Conservation (phyloP, 1,140 invertebrate genomes). For the Drosophila littoralis region DNA sequence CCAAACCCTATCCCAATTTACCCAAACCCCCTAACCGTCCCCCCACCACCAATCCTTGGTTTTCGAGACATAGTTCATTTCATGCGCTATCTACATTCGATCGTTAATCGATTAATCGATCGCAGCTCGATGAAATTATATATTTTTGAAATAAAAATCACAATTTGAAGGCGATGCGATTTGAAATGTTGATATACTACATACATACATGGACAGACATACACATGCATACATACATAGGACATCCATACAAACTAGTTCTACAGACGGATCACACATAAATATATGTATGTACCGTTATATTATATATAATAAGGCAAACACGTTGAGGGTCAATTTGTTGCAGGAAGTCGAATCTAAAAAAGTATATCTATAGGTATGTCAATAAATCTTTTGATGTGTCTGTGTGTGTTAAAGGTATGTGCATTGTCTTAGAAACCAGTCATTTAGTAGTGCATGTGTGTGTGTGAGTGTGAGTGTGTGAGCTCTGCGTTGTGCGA, state of each 20-base stretch:
- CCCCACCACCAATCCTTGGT: not conserved
- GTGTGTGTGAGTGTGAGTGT: constrained; percentile 20
- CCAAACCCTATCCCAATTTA: constrained; percentile 1
- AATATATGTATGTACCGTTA: constrained; percentile 39
- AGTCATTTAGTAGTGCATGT: constrained; percentile 54
- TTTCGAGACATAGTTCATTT: constrained; percentile 23
- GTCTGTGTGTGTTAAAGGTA: constrained; percentile 27
- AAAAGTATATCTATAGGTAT: not conserved
- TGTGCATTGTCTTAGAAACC: constrained; percentile 73
- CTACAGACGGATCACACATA: constrained; percentile 43
- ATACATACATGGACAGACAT: not conserved
- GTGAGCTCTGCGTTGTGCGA: constrained; percentile 18
- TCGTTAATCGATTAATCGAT: not conserved
- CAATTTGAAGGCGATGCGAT: constrained; percentile 17
- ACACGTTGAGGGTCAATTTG: constrained; percentile 64
- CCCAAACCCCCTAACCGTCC: constrained; percentile 3
- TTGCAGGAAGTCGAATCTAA: constrained; percentile 20
- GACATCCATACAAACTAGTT: constrained; percentile 35
- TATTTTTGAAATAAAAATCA: constrained; percentile 45
- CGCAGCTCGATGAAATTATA: constrained; percentile 22
- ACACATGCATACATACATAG: constrained; percentile 11
- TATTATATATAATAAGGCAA: constrained; percentile 81
- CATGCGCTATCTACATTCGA: constrained; percentile 9
- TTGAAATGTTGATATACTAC: constrained; percentile 39
- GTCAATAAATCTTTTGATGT: constrained; percentile 7